Percentiles rank a stretch among this genome's conserved stretches.
Conservation (phyloP, 1,140 invertebrate genomes). For the Cherax quadricarinatus region DNA sequence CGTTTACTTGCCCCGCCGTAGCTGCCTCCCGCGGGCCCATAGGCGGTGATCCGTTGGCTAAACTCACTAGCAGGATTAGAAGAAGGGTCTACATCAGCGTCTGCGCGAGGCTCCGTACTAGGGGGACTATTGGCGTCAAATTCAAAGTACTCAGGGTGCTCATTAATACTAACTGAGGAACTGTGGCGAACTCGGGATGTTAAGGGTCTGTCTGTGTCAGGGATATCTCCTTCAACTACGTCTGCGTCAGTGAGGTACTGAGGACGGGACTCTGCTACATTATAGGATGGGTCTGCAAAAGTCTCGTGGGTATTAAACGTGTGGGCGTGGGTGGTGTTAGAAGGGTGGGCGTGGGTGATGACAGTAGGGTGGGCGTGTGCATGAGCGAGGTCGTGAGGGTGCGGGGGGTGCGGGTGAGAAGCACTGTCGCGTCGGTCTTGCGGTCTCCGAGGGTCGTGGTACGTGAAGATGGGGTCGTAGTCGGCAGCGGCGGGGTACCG, state of each 20-base stretch:
- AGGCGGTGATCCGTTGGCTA: constrained; percentile 73
- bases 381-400: constrained; percentile 59
- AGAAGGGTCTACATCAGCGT: constrained; percentile 75
- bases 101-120: constrained; percentile 74
- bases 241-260: constrained; percentile 62
- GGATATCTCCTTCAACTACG: constrained; percentile 58
- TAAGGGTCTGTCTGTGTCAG: constrained; percentile 67
- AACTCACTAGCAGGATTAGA: constrained; percentile 75
- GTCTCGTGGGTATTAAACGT: constrained; percentile 62
- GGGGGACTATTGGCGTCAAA: constrained; percentile 75
- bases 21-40: constrained; percentile 74
- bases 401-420: constrained; percentile 66
- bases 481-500: constrained; percentile 22
- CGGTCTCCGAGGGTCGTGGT: constrained; percentile 45
- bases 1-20: constrained; percentile 76
- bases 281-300: constrained; percentile 63
- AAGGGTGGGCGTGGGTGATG: constrained; percentile 59
- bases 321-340: constrained; percentile 64
- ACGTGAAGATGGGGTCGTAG: constrained; percentile 49
- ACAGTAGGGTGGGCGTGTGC: constrained; percentile 53
- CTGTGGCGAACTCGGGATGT: constrained; percentile 72
- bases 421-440: constrained; percentile 60
- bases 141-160: constrained; percentile 77
- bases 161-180: constrained; percentile 77
- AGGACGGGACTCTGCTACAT: constrained; percentile 59